These are phyloP conservation scores for Crotalus horridus DNA, from an alignment of 2,113 vertebrate genomes.

Conservation along the genomic window DNA sequence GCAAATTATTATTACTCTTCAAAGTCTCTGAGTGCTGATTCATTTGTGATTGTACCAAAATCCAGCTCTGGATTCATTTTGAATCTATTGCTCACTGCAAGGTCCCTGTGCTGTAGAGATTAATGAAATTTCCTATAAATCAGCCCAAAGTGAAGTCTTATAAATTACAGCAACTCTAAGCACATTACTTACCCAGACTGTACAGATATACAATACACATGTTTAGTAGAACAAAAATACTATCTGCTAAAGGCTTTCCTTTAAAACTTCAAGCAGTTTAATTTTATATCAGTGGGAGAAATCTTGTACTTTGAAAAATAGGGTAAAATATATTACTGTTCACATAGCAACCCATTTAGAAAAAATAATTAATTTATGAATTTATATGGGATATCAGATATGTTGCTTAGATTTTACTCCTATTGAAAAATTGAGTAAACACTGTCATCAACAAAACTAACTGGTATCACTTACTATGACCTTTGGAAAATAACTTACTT, in stretches of 20 bases:
- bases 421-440: not conserved
- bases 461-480: constrained; percentile 11
- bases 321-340: constrained; percentile 43
- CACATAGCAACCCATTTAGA: constrained; percentile 52
- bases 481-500: not conserved
- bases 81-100: constrained; percentile 59
- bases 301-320: constrained; percentile 28
- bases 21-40: constrained; percentile 47
- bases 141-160: constrained; percentile 61
- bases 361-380: constrained; percentile 55
- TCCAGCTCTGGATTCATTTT: constrained; percentile 45
- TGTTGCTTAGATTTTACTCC: not conserved
- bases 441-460: not conserved
- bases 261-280: constrained; percentile 45
- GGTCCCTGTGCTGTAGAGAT: constrained; percentile 54
- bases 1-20: constrained; percentile 34
- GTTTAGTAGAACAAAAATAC: constrained; percentile 54
- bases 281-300: constrained; percentile 30
- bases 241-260: constrained; percentile 46
- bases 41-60: constrained; percentile 34
- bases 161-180: constrained; percentile 61
- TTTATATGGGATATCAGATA: constrained; percentile 31
- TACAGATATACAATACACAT: constrained; percentile 45
- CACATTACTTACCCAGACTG: constrained; percentile 62
- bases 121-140: constrained; percentile 68